These are phyloP conservation scores for Circaetus gallicus DNA, from an alignment of 2,113 vertebrate species.

Conservation along the genomic window DNA sequence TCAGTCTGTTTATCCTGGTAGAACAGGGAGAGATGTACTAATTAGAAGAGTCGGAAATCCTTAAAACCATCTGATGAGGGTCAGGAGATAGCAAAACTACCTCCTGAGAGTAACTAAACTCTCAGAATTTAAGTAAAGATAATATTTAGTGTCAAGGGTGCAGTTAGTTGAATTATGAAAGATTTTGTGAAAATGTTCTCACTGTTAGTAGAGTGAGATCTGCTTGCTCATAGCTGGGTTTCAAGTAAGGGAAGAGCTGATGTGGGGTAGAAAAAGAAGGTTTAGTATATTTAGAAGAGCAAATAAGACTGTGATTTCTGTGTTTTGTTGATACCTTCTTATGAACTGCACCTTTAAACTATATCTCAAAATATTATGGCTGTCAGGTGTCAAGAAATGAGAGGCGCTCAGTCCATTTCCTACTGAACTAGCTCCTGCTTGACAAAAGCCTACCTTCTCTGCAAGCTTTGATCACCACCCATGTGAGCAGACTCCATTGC, in stretches of 20 bases:
- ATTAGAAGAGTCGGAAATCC: background rate
- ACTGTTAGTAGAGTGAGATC: background rate
- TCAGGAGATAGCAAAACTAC: background rate
- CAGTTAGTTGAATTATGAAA: background rate
- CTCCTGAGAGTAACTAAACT: background rate
- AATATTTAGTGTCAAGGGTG: background rate
- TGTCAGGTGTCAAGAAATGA: background rate
- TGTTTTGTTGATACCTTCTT: background rate
- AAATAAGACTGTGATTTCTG: background rate
- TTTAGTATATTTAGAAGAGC: background rate
- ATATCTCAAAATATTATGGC: background rate
- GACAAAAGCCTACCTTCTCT: background rate
- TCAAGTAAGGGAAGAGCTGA: background rate
- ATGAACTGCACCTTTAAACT: background rate
- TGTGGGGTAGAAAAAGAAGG: background rate
- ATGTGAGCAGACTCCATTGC: background rate
- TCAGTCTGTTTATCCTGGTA: background rate
- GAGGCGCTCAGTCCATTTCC: background rate
- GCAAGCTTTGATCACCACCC: background rate
- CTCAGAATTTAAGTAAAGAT: background rate
- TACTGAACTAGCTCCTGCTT: background rate
- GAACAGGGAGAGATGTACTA: background rate
- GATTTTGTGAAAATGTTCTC: background rate
- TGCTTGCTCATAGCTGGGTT: background rate
- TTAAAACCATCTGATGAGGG: background rate